A percentile compares a stretch with the other conserved stretches of the same genome.
Evolutionary conservation across 2,797 vertebrate species (phyloP).

Genomic region (Anolis apletophallus): DNA sequence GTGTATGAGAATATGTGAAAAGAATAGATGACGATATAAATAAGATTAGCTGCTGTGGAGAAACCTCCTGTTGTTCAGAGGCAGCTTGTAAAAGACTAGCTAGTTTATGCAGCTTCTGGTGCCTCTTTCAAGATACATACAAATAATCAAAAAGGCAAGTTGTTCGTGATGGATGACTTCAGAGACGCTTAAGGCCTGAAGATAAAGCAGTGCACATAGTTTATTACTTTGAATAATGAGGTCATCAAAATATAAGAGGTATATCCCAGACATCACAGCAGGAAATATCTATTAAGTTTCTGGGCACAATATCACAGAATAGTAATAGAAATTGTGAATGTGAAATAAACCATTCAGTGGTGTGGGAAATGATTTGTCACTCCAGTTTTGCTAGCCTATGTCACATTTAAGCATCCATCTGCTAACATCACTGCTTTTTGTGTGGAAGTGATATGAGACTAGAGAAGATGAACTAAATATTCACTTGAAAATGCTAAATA

Average conservation of each 20-base stretch:
- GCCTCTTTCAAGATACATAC: not conserved
- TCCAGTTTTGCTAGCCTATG: not conserved
- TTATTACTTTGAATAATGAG: not conserved
- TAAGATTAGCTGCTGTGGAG: not conserved
- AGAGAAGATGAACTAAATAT: constrained; percentile 17
- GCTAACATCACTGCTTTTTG: not conserved
- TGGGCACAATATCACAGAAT: not conserved
- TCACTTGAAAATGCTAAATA: not conserved
- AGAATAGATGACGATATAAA: not conserved
- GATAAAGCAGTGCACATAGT: not conserved
- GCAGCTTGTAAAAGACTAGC: not conserved
- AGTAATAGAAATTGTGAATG: not conserved
- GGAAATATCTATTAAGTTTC: not conserved
- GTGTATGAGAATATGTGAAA: not conserved
- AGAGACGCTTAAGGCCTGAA: not conserved
- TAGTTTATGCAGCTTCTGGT: constrained; percentile 3
- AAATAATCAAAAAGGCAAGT: not conserved
- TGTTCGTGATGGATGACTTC: not conserved
- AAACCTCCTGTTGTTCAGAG: not conserved
- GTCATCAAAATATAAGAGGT: not conserved
- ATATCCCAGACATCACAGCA: not conserved
- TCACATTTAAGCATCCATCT: not conserved
- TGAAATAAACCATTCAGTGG: constrained; percentile 11
- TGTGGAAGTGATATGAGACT: not conserved
- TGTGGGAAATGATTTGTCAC: not conserved